Conservation (phyloP, 2,797 vertebrate genomes). For the Scleropages formosus region DNA sequence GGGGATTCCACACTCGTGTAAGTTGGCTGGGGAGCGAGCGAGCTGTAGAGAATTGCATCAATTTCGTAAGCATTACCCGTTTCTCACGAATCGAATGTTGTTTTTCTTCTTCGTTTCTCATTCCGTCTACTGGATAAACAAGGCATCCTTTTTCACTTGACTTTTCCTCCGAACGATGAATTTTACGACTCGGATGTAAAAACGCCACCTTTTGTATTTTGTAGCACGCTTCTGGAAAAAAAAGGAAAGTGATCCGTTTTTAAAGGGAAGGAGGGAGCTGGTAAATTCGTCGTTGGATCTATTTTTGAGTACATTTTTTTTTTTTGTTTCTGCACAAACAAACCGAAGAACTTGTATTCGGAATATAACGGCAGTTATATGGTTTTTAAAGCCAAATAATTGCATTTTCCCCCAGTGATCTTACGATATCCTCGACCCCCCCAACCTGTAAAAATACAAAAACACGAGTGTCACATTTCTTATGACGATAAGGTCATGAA, state of each 20-base stretch:
- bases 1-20: slow-evolving; percentile 62
- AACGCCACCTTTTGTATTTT: slow-evolving; percentile 35
- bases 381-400: slow-evolving; percentile 32
- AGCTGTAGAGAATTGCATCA: slow-evolving; percentile 73
- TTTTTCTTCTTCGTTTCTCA: slow-evolving; percentile 19
- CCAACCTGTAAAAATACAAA: slow-evolving; percentile 27
- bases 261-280: slow-evolving; percentile 33
- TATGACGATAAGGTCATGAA: slow-evolving; percentile 43
- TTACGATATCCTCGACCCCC: slow-evolving; percentile 30
- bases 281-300: slow-evolving; percentile 31
- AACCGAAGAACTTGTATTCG: slow-evolving; percentile 2
- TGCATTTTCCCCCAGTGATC: slow-evolving; percentile 31
- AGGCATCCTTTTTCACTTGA: slow-evolving; percentile 17
- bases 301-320: slow-evolving; percentile 30
- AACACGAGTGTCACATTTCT: slow-evolving; percentile 38
- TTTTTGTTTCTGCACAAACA: not conserved
- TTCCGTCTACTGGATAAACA: slow-evolving; percentile 25
- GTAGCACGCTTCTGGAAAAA: slow-evolving; percentile 33
- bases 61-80: slow-evolving; percentile 65
- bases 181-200: slow-evolving; percentile 36
- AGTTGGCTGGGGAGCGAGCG: slow-evolving; percentile 70
- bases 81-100: slow-evolving; percentile 36
- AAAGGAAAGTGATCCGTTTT: slow-evolving; percentile 51
- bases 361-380: slow-evolving; percentile 31
- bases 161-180: slow-evolving; percentile 28